Evolutionary conservation across 2,888 invertebrate species (phyloP).

Genomic region (Phyllotreta cruciferae): DNA sequence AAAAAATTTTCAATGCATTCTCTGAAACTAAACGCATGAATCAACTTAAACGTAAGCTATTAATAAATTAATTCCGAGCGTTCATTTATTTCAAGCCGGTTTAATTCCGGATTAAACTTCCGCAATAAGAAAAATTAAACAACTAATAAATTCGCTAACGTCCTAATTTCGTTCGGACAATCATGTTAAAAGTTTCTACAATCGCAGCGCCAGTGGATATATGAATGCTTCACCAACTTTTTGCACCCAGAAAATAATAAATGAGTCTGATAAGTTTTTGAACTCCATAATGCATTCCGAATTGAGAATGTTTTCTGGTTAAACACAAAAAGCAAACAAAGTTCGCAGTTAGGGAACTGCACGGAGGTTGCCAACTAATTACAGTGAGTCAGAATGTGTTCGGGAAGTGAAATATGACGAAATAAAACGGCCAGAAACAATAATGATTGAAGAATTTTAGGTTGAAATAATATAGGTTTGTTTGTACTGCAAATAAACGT

Average conservation of each 20-base stretch:
- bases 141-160: not conserved
- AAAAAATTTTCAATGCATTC: too few relatives aligned
- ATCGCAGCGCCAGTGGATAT: slow-evolving; percentile 14
- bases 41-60: too few relatives aligned
- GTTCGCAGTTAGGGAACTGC: slow-evolving; percentile 13
- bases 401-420: slow-evolving; percentile 9
- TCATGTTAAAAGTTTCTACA: slow-evolving; percentile 14
- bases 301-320: slow-evolving; percentile 21
- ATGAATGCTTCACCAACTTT: slow-evolving; percentile 15
- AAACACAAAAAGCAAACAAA: slow-evolving; percentile 20
- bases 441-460: not conserved
- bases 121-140: not conserved
- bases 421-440: slow-evolving; percentile 4
- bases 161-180: slow-evolving; percentile 8
- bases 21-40: too few relatives aligned
- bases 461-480: not conserved
- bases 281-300: slow-evolving; percentile 18
- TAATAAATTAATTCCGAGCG: too few relatives aligned
- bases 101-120: too few relatives aligned
- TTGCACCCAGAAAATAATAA: slow-evolving; percentile 14
- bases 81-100: too few relatives aligned
- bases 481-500: not conserved
- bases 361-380: slow-evolving; percentile 17
- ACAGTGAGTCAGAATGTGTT: slow-evolving; percentile 20
- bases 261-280: slow-evolving; percentile 21